Evolutionary conservation across 2,888 invertebrate genomes (phyloP), one percentile per base, ranked within the genome.

Genomic region (Eristalis arbustorum): DNA sequence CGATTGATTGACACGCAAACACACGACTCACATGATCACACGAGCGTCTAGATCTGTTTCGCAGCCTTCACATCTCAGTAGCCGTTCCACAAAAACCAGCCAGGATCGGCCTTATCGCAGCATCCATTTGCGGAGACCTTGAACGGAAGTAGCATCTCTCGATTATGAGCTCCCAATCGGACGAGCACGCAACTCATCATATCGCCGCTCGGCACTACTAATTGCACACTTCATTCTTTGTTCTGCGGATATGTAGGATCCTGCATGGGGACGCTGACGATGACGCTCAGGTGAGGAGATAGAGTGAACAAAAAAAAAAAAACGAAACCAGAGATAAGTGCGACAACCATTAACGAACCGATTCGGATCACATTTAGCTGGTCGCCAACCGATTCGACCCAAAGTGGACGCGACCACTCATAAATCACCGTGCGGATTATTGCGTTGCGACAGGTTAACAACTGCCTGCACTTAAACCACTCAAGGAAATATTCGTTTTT

Each of bases 391-490:
- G 42, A 71, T 69, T 68, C 81, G 69, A 37, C 31, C 57, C 42
- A 78, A 74, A 73, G 82, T 71, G 73, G 76, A 78, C 74, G 62
- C 69, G 66, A 62, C 62, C 69, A 82, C 73, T 82, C 85, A 87
- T 87, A 87, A 87, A 87, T 87, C 85, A 87, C 74, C 42, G 67
- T 18, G 49, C 22, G 73, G 73, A 87, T 87, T 87, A 87, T 87
- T 87, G 67, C 82, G 74, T 42, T 4, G 73, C 62, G 85, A 87
- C 85, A 87, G 85, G 85, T 87, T 87, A 81, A 87, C 85, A 87
- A 87, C 85, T 82, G 82, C 71, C 49, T 78, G 85, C 85, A 87
- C 85, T 87, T 87, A 87, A 81, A 82, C 85, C 85, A 87, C 85
- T 87, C 78, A 63, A 25, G 59, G 42, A 62, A 77, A 66, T 73